phyloP scores from a whole-genome alignment of 2,113 vertebrate species.

The Octodon degus region DNA sequence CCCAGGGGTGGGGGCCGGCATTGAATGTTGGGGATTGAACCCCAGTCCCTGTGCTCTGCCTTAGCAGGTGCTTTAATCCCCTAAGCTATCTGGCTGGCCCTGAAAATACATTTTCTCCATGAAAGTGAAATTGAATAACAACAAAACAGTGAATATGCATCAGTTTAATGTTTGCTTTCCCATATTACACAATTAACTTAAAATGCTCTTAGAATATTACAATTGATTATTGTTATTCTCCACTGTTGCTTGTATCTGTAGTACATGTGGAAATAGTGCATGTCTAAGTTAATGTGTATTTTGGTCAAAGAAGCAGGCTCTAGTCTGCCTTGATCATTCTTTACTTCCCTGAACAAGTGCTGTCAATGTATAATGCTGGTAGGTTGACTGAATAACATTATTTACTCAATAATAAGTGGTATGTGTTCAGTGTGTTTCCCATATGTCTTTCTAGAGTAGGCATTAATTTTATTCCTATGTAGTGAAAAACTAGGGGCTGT shows the following conservation, averaged over 20 bases:
- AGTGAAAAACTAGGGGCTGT: background rate
- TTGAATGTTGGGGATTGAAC: too few species aligned
- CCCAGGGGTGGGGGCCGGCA: too few species aligned
- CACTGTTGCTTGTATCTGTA: background rate
- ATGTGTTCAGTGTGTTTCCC: background rate
- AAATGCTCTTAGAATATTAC: background rate
- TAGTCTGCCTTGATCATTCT: conserved; percentile 13
- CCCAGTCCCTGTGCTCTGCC: too few species aligned
- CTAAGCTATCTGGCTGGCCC: too few species aligned
- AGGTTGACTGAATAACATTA: background rate
- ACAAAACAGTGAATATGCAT: background rate
- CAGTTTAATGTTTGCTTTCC: background rate
- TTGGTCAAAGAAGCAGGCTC: conserved; percentile 20
- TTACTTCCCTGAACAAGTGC: background rate
- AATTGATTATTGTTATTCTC: background rate
- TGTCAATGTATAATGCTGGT: background rate
- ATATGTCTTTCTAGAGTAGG: conserved; percentile 5
- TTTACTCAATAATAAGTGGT: conserved; percentile 10
- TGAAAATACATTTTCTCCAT: background rate
- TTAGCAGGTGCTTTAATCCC: too few species aligned
- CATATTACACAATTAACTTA: background rate
- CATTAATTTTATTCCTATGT: conserved; percentile 50
- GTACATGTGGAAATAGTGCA: background rate
- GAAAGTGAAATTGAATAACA: background rate
- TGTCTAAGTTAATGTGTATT: background rate